These are phyloP conservation scores for Philaethria dido DNA, from an alignment of 2,888 invertebrate species.

Conservation along the genomic window DNA sequence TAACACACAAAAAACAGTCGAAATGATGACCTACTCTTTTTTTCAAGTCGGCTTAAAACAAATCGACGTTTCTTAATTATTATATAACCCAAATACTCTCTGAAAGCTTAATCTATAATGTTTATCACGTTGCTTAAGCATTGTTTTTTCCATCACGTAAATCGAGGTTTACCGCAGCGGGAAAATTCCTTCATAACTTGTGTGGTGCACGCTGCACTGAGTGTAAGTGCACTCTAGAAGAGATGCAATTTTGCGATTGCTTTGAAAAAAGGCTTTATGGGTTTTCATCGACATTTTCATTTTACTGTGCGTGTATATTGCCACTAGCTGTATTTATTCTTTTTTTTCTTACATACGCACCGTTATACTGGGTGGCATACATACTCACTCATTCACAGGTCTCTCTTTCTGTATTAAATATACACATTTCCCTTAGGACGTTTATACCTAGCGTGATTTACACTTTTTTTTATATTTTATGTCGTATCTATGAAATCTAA, in stretches of 20 bases:
- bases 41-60: no score
- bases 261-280: slow-evolving; percentile 34
- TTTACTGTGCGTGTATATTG: not conserved
- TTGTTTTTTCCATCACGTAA: slow-evolving; percentile 26
- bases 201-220: slow-evolving; percentile 18
- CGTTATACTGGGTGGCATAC: not conserved
- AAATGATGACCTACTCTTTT: no score
- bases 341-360: not conserved
- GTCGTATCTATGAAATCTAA: no score
- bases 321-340: not conserved
- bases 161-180: slow-evolving; percentile 27
- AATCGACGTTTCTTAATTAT: not conserved
- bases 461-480: no score
- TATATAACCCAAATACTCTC: not conserved
- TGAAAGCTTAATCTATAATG: not conserved
- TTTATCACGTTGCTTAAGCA: not conserved
- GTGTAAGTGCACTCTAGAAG: slow-evolving; percentile 30
- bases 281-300: slow-evolving; percentile 29
- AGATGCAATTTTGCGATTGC: slow-evolving; percentile 37
- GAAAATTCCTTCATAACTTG: slow-evolving; percentile 30
- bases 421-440: no score
- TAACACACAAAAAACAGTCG: no score
- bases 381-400: no score
- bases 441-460: no score
- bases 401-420: no score